phyloP scores from a whole-genome alignment of 2,113 vertebrate genomes.

The Percina caprodes region DNA sequence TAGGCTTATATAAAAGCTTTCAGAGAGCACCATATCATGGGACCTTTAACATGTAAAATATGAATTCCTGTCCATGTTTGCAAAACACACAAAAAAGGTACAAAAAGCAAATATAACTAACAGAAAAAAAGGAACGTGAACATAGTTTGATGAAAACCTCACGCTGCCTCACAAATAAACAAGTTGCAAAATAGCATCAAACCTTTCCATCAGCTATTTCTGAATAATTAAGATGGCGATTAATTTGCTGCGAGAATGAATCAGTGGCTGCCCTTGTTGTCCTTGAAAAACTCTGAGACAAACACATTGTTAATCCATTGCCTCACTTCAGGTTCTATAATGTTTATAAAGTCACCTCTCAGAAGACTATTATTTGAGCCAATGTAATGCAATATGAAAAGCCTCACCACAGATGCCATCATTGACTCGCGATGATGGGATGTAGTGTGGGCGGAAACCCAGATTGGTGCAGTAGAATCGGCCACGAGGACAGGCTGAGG shows the following conservation, averaged over 20 bases:
- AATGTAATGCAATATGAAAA: background rate
- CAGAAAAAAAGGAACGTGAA: background rate
- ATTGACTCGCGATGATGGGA: slow-evolving; percentile 78
- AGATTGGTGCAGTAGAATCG: slow-evolving; percentile 90
- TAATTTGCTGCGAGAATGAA: slow-evolving; percentile 10
- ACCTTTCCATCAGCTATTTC: background rate
- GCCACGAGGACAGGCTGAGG: slow-evolving; percentile 86
- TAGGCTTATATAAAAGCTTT: too few species aligned
- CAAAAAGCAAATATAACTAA: background rate
- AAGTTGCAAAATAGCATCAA: background rate
- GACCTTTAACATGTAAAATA: slow-evolving; percentile 11
- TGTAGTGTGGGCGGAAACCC: slow-evolving; percentile 86
- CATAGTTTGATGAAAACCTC: background rate
- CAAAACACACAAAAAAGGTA: background rate
- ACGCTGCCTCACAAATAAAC: background rate
- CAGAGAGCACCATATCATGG: too few species aligned
- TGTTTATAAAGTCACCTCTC: background rate
- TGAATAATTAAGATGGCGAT: background rate
- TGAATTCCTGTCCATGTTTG: slow-evolving; percentile 20
- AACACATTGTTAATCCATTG: slow-evolving; percentile 10
- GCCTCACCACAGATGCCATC: slow-evolving; percentile 79
- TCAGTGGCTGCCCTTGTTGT: slow-evolving; percentile 5
- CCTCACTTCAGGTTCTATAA: slow-evolving; percentile 2
- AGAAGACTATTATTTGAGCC: background rate
- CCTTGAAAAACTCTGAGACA: slow-evolving; percentile 30